Evolutionary conservation across 2,888 invertebrate genomes (phyloP).

Genomic region (Ecdyonurus torrentis): DNA sequence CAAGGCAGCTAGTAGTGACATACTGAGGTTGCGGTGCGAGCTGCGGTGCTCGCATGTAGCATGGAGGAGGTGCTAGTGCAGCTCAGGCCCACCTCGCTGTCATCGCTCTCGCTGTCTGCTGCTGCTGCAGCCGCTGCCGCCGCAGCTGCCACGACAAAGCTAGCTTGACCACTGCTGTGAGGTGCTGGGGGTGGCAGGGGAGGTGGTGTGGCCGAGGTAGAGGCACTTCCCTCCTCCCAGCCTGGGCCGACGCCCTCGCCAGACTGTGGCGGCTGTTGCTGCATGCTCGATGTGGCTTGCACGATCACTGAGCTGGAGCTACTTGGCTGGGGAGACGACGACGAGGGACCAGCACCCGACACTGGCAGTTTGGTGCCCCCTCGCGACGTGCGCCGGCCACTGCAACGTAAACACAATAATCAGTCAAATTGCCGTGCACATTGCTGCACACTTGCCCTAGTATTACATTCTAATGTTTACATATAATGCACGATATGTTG

Average conservation of each 20-base stretch:
- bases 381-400: conserved; percentile 31
- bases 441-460: too few relatives aligned
- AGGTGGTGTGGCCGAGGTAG: background rate
- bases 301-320: background rate
- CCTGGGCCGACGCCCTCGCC: background rate
- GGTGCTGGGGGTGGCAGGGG: background rate
- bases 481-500: too few relatives aligned
- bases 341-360: conserved; percentile 9
- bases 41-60: background rate
- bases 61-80: background rate
- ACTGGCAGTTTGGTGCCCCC: conserved; percentile 24
- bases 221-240: background rate
- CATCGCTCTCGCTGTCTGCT: conserved; percentile 63
- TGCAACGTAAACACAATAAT: too few relatives aligned
- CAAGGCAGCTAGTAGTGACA: background rate
- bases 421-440: too few relatives aligned
- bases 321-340: background rate
- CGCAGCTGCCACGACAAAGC: conserved; percentile 18
- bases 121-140: conserved; percentile 25
- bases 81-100: conserved; percentile 57
- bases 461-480: too few relatives aligned
- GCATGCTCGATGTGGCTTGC: background rate
- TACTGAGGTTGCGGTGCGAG: conserved; percentile 1
- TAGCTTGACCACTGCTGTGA: background rate
- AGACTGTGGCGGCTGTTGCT: too few relatives aligned